phyloP scores from a whole-genome alignment of 2,797 vertebrate genomes.

The Pogoniulus pusillus region DNA sequence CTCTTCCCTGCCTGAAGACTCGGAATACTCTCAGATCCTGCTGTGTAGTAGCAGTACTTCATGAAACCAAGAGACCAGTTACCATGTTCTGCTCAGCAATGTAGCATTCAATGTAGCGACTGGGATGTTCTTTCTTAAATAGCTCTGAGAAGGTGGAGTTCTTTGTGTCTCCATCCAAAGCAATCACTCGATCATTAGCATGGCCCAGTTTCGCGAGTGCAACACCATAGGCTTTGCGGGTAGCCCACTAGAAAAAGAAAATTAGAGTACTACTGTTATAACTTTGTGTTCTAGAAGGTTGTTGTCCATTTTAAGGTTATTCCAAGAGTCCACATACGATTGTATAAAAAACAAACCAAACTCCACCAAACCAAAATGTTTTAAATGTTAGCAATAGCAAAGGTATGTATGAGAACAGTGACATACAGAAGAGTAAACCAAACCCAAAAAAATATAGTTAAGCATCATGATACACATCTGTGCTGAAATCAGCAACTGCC shows the following conservation, averaged over 20 bases:
- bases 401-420: background rate
- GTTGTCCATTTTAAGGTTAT: background rate
- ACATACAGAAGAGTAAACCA: background rate
- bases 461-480: background rate
- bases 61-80: background rate
- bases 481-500: background rate
- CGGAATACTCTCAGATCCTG: background rate
- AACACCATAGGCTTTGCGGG: slow-evolving; percentile 91
- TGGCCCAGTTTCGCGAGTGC: slow-evolving; percentile 91
- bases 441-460: background rate
- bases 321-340: background rate
- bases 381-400: background rate
- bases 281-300: background rate
- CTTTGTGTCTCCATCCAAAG: slow-evolving; percentile 93
- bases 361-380: background rate
- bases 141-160: slow-evolving; percentile 93
- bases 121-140: slow-evolving; percentile 93
- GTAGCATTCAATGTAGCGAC: slow-evolving; percentile 93
- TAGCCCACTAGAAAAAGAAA: slow-evolving; percentile 81
- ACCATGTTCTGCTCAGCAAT: slow-evolving; percentile 99
- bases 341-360: background rate
- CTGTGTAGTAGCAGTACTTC: background rate
- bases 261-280: background rate
- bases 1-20: background rate
- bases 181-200: slow-evolving; percentile 87